phyloP scores from a whole-genome alignment of 2,888 invertebrate genomes.

The Amiota mariae region DNA sequence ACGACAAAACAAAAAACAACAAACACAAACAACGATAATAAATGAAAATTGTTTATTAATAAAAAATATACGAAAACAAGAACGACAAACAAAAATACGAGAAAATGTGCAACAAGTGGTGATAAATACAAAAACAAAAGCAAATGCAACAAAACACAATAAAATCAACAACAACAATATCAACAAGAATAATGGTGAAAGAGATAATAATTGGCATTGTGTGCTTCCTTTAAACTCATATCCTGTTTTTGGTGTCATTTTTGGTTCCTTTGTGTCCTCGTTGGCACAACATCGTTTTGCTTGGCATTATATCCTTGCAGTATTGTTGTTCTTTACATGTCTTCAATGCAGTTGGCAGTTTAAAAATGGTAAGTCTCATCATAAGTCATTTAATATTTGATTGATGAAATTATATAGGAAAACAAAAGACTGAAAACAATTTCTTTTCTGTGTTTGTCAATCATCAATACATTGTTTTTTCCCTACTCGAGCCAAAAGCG shows the following conservation, averaged over 20 bases:
- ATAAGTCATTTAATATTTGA: too few relatives aligned
- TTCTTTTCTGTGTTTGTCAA: too few relatives aligned
- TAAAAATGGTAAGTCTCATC: conserved; percentile 55
- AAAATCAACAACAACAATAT: not conserved
- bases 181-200: not conserved
- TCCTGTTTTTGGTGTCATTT: not conserved
- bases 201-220: too few relatives aligned
- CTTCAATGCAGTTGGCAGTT: conserved; percentile 52
- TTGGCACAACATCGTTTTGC: not conserved
- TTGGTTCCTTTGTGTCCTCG: not conserved
- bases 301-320: not conserved
- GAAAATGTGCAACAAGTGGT: not conserved
- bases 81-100: not conserved
- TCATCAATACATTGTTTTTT: not conserved
- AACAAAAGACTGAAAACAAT: too few relatives aligned
- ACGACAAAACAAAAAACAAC: not conserved
- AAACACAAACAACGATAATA: not conserved
- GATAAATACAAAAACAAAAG: not conserved
- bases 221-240: too few relatives aligned
- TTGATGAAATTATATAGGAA: too few relatives aligned
- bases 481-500: not conserved
- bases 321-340: conserved; percentile 51
- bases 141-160: not conserved
- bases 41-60: not conserved
- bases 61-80: not conserved